Evolutionary conservation across 2,888 invertebrate genomes (phyloP).

Genomic region (Coelinius sp.): DNA sequence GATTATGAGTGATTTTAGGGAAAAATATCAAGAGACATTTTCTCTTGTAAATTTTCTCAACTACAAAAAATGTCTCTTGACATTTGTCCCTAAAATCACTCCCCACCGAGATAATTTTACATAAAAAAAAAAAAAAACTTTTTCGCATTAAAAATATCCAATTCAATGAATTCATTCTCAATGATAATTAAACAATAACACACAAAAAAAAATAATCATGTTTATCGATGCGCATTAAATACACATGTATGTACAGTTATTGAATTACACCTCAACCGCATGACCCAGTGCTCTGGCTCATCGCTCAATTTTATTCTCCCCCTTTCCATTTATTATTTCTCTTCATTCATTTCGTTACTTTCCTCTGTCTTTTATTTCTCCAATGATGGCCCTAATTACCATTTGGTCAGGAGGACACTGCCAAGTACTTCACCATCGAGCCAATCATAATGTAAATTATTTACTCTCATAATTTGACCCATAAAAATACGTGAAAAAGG

Average conservation of each 20-base stretch:
- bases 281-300: constrained; percentile 34
- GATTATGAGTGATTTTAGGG: no score
- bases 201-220: neutral
- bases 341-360: constrained; percentile 4
- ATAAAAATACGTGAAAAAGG: neutral
- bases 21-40: no score
- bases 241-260: constrained; percentile 35
- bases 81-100: no score
- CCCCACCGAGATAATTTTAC: no score
- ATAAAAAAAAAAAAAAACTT: no score
- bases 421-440: constrained; percentile 7
- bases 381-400: constrained; percentile 40
- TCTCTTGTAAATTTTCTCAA: no score
- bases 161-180: no score
- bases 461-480: neutral
- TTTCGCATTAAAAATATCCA: no score
- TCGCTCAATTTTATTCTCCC: constrained; percentile 33
- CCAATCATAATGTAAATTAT: constrained; percentile 31
- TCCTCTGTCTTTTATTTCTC: constrained; percentile 10
- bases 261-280: constrained; percentile 33
- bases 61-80: no score
- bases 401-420: constrained; percentile 30
- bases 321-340: constrained; percentile 15
- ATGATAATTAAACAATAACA: no score
- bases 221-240: neutral